phyloP scores from a whole-genome alignment of 2,113 vertebrate genomes.

The Tetraodon nigroviridis region DNA sequence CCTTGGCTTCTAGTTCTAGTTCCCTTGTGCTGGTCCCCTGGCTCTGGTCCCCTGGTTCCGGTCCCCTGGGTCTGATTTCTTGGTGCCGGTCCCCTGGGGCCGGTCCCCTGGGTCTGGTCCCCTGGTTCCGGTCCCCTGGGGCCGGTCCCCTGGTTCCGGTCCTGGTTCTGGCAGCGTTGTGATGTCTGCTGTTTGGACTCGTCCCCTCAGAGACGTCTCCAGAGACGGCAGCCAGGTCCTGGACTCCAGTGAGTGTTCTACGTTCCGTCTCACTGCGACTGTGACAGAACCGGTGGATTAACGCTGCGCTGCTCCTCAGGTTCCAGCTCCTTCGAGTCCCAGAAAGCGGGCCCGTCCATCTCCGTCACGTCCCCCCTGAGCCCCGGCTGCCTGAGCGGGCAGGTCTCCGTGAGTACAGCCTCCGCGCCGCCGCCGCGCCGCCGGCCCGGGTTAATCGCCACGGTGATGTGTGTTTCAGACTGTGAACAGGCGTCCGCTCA shows the following conservation, averaged over 20 bases:
- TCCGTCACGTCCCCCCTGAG: slow-evolving; percentile 94
- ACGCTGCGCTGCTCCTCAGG: slow-evolving; percentile 73
- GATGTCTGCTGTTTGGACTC: slow-evolving; percentile 4
- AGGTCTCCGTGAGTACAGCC: slow-evolving; percentile 86
- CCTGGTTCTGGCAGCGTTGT: too few relatives aligned
- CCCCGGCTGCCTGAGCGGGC: slow-evolving; percentile 86
- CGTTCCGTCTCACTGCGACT: too few relatives aligned
- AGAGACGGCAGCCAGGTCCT: slow-evolving; percentile 85
- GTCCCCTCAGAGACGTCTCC: slow-evolving; percentile 82
- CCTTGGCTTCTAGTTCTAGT: too few relatives aligned
- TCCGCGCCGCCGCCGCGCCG: neutral
- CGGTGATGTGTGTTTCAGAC: slow-evolving; percentile 51
- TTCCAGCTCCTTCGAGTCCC: slow-evolving; percentile 94
- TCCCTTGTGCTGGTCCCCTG: too few relatives aligned
- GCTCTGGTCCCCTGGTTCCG: too few relatives aligned
- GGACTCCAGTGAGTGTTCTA: slow-evolving; percentile 86
- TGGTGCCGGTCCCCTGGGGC: too few relatives aligned
- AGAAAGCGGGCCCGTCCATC: slow-evolving; percentile 93
- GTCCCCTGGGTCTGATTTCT: too few relatives aligned
- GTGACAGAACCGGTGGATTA: too few relatives aligned
- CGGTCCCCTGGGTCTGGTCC: neutral
- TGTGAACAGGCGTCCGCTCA: slow-evolving; percentile 28
- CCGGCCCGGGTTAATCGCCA: slow-evolving; percentile 8
- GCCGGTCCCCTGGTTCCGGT: too few relatives aligned
- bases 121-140: too few relatives aligned